Evolutionary conservation across 1,140 invertebrate species (phyloP).

Genomic region (Drosophila ananassae): DNA sequence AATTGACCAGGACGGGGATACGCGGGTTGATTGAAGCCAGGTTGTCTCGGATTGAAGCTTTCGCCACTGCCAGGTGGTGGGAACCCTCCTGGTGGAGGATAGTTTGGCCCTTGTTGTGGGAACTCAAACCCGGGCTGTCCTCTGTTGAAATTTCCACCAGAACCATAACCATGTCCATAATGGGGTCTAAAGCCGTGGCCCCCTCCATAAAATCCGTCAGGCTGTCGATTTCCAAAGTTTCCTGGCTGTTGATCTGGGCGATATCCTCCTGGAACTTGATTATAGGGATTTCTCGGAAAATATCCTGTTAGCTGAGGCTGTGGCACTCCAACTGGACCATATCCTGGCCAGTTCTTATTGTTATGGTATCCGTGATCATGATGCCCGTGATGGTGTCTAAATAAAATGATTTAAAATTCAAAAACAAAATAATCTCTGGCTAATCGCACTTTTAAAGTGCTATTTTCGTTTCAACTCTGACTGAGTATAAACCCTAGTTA

Average conservation of each 20-base stretch:
- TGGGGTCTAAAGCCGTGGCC: not conserved
- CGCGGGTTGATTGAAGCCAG: constrained; percentile 1
- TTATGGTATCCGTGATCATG: not conserved
- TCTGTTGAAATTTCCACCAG: constrained; percentile 1
- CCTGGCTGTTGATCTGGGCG: too few species aligned
- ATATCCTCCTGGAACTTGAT: not conserved
- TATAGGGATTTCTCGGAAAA: not conserved
- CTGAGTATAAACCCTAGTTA: not conserved
- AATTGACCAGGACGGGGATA: constrained; percentile 3
- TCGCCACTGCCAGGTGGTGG: not conserved
- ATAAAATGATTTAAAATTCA: not conserved
- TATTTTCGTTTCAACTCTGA: not conserved
- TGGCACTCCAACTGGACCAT: not conserved
- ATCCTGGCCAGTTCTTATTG: not conserved
- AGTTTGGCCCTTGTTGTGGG: not conserved
- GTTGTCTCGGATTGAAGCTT: constrained; percentile 9
- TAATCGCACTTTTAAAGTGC: not conserved
- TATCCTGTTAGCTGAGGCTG: not conserved
- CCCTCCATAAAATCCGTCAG: not conserved
- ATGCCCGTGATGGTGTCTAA: not conserved
- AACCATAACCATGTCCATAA: not conserved
- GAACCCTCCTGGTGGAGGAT: not conserved
- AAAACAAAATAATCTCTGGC: not conserved
- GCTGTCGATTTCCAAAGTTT: not conserved
- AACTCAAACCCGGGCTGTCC: not conserved